Conservation (phyloP, 2,113 vertebrate species). For the Toxotes chatareus region DNA sequence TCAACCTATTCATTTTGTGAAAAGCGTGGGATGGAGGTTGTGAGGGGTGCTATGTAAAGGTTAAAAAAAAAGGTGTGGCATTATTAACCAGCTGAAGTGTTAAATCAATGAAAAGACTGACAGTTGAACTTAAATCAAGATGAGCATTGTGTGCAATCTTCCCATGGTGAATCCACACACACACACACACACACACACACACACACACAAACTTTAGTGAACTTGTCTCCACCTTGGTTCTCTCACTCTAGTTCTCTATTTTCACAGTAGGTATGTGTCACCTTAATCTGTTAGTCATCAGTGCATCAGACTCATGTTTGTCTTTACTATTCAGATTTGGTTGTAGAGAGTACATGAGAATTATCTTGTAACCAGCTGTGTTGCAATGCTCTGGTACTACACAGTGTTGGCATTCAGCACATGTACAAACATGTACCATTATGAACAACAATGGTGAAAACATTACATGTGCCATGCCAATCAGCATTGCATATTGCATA, state of each 20-base stretch:
- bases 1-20: not conserved
- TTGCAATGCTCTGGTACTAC: not conserved
- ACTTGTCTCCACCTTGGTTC: constrained; percentile 9
- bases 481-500: not conserved
- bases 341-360: not conserved
- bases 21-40: not conserved
- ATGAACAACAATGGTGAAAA: not conserved
- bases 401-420: not conserved
- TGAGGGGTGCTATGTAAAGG: not conserved
- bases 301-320: constrained; percentile 37
- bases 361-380: not conserved
- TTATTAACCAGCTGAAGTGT: constrained; percentile 63
- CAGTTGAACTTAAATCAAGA: constrained; percentile 45
- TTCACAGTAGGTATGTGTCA: constrained; percentile 18
- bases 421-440: not conserved
- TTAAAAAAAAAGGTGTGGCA: constrained; percentile 58
- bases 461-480: not conserved
- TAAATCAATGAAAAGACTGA: constrained; percentile 50
- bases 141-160: constrained; percentile 60
- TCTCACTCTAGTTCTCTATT: constrained; percentile 1
- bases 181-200: constrained; percentile 28
- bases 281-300: constrained; percentile 52
- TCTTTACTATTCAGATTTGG: constrained; percentile 35
- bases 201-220: constrained; percentile 21
- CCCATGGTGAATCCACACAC: constrained; percentile 51